Evolutionary conservation across 2,888 invertebrate species (phyloP).

Genomic region (Limenitis camilla): DNA sequence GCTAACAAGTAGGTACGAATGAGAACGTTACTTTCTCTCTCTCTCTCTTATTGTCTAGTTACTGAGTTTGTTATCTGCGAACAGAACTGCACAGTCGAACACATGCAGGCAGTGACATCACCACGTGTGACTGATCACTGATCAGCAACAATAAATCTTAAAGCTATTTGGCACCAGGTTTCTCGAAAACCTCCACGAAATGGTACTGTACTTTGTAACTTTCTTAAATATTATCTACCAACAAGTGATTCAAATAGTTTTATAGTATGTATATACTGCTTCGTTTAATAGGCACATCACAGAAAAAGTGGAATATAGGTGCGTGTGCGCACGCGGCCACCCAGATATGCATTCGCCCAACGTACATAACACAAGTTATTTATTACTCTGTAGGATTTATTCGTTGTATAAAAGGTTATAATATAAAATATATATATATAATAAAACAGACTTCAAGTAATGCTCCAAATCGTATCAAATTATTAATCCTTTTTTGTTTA

Average conservation of each 20-base stretch:
- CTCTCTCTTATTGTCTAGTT: constrained; percentile 19
- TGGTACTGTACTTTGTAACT: constrained; percentile 6
- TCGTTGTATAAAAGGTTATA: too few species aligned
- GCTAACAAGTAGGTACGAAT: constrained; percentile 7
- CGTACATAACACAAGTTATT: too few species aligned
- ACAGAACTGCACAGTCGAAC: not conserved
- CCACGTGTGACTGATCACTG: not conserved
- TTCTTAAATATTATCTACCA: not conserved
- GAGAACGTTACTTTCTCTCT: not conserved
- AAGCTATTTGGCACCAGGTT: constrained; percentile 33
- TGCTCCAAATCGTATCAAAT: too few species aligned
- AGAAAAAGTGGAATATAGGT: constrained; percentile 13
- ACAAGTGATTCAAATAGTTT: not conserved
- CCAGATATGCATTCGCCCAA: not conserved
- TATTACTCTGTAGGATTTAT: too few species aligned
- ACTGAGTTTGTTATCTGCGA: not conserved
- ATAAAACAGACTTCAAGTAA: too few species aligned
- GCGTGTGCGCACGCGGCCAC: not conserved
- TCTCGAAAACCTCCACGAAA: constrained; percentile 17
- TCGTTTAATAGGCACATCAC: constrained; percentile 10
- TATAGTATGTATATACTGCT: not conserved
- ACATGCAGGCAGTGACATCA: not conserved
- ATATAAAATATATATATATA: too few species aligned
- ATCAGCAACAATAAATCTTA: constrained; percentile 18
- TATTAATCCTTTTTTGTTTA: too few species aligned